These are phyloP conservation scores for Zygothrica quintamaculata DNA, from an alignment of 2,888 invertebrate genomes.

Conservation along the genomic window DNA sequence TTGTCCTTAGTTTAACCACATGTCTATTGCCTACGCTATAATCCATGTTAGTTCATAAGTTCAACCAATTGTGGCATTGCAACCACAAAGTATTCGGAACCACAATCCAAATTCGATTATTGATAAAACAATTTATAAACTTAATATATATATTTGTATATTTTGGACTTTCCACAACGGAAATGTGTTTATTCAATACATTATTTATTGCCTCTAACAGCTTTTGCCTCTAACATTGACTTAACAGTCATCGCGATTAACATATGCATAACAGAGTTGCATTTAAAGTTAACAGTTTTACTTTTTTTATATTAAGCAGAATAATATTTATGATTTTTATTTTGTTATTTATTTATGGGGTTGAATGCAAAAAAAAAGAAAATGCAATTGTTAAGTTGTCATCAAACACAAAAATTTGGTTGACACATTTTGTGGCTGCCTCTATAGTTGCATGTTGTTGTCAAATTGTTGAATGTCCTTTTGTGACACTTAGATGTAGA, in stretches of 20 bases:
- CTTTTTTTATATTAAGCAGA: too few relatives aligned
- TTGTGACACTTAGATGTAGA: slow-evolving; percentile 70
- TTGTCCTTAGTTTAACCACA: slow-evolving; percentile 12
- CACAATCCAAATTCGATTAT: slow-evolving; percentile 21
- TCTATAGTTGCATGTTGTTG: slow-evolving; percentile 35
- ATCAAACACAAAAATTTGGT: slow-evolving; percentile 39
- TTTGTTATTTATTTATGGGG: slow-evolving; percentile 12
- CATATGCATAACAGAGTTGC: too few relatives aligned
- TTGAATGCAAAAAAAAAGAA: slow-evolving; percentile 53
- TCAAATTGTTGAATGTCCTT: slow-evolving; percentile 69
- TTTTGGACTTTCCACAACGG: too few relatives aligned
- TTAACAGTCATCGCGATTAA: too few relatives aligned
- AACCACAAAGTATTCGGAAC: slow-evolving; percentile 32
- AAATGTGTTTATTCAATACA: too few relatives aligned
- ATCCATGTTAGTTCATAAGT: slow-evolving; percentile 19
- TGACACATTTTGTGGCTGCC: slow-evolving; percentile 23
- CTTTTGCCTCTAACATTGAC: too few relatives aligned
- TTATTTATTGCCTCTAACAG: too few relatives aligned
- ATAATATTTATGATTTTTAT: not conserved
- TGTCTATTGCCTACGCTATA: slow-evolving; percentile 12
- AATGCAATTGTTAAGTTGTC: slow-evolving; percentile 45
- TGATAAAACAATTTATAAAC: slow-evolving; percentile 27
- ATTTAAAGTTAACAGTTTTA: too few relatives aligned
- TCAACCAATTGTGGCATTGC: slow-evolving; percentile 11
- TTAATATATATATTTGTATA: slow-evolving; percentile 11